Conservation (phyloP, 2,888 invertebrate species). For the Saturnia japonica region DNA sequence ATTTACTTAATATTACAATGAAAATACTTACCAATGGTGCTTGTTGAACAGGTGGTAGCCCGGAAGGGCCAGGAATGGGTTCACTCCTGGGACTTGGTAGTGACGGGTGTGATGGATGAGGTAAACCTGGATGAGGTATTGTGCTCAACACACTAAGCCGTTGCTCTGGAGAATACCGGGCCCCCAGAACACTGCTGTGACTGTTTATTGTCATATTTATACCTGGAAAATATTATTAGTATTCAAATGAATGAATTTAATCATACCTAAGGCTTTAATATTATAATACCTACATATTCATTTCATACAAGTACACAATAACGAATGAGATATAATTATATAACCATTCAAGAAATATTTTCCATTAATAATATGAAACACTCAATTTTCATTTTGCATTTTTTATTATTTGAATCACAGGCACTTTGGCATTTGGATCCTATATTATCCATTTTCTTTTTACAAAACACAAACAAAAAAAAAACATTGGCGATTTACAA, state of each 20-base stretch:
- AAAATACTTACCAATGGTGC: slow-evolving; percentile 88
- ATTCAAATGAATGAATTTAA: neutral
- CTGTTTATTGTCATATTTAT: slow-evolving; percentile 84
- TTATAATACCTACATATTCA: neutral
- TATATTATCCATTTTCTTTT: neutral
- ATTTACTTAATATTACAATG: neutral
- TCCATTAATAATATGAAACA: neutral
- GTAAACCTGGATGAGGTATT: slow-evolving; percentile 64
- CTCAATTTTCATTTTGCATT: neutral
- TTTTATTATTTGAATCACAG: neutral
- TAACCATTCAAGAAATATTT: neutral
- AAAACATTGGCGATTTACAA: no score
- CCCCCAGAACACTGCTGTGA: slow-evolving; percentile 62
- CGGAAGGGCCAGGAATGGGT: slow-evolving; percentile 91
- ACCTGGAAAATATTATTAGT: slow-evolving; percentile 56
- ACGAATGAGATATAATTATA: neutral
- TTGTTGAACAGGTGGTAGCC: slow-evolving; percentile 93
- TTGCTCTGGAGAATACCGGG: slow-evolving; percentile 71
- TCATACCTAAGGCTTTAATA: neutral
- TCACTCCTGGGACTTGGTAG: slow-evolving; percentile 86
- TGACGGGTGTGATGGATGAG: slow-evolving; percentile 55
- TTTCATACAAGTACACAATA: neutral
- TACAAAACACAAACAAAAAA: neutral
- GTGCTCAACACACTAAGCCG: slow-evolving; percentile 69
- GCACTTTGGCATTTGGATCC: neutral